These are phyloP conservation scores for Porites australiensis DNA, from an alignment of 64 coral and sea anemone species.

Conservation along the genomic window DNA sequence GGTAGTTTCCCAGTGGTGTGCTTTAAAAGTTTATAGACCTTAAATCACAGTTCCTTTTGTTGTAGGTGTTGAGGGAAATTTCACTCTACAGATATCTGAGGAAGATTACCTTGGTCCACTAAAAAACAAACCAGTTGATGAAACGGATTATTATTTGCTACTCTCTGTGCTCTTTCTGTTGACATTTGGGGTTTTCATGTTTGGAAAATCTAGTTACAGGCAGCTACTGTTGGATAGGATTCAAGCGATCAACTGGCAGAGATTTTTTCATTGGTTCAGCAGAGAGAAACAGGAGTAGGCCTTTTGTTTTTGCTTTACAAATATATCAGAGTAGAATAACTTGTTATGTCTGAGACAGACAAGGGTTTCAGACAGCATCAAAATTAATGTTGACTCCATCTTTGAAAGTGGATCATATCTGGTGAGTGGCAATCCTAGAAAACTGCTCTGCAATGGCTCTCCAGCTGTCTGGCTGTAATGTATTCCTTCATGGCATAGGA, in stretches of 20 bases:
- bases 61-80: slow-evolving; percentile 76
- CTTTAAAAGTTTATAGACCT: too few relatives aligned
- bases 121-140: slow-evolving; percentile 48
- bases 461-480: too few relatives aligned
- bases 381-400: too few relatives aligned
- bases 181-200: slow-evolving; percentile 67
- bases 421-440: too few relatives aligned
- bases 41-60: neutral
- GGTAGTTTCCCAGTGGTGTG: too few relatives aligned
- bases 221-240: slow-evolving; percentile 46
- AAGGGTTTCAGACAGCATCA: too few relatives aligned
- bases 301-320: too few relatives aligned
- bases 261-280: slow-evolving; percentile 48
- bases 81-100: slow-evolving; percentile 55
- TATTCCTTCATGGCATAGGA: too few relatives aligned
- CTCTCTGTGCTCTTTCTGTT: slow-evolving; percentile 73
- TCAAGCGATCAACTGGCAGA: slow-evolving; percentile 45
- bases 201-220: slow-evolving; percentile 76
- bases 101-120: slow-evolving; percentile 79
- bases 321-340: too few relatives aligned
- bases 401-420: too few relatives aligned
- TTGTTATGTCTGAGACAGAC: too few relatives aligned
- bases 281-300: slow-evolving; percentile 55
- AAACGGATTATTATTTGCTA: slow-evolving; percentile 73
- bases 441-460: too few relatives aligned